Evolutionary conservation across 1,140 invertebrate species (phyloP).

Genomic region (Glossosoma conforme): DNA sequence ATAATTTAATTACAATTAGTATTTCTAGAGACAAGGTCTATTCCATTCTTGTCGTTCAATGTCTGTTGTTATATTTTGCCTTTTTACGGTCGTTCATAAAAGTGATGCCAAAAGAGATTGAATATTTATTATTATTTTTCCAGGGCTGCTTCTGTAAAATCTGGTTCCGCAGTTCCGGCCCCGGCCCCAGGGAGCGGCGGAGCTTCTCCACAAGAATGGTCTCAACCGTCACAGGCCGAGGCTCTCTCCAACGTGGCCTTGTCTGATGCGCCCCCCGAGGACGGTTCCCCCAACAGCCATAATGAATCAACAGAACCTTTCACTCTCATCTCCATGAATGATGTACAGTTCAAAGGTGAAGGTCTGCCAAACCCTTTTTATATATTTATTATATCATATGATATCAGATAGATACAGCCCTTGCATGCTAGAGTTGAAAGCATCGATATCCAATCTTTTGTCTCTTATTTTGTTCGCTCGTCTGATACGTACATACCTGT

Average conservation of each 20-base stretch:
- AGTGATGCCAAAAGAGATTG: neutral
- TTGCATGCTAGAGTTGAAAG: too few species aligned
- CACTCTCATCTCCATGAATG: conserved; percentile 24
- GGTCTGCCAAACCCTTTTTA: too few species aligned
- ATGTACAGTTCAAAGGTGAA: conserved; percentile 26
- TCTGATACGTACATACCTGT: too few species aligned
- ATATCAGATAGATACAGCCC: neutral
- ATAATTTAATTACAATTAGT: too few species aligned
- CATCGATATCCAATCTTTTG: too few species aligned
- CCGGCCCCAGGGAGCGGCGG: conserved; percentile 12
- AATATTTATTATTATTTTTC: conserved; percentile 2
- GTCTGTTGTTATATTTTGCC: too few species aligned
- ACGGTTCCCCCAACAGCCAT: conserved; percentile 9
- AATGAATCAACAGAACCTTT: conserved; percentile 12
- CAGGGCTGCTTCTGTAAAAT: conserved; percentile 29
- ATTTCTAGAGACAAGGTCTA: too few species aligned
- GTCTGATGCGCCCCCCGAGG: conserved; percentile 20
- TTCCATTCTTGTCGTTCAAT: too few species aligned
- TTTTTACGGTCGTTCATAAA: too few species aligned
- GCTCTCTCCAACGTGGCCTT: conserved; percentile 23
- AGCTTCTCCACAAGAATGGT: conserved; percentile 24
- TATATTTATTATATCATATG: neutral
- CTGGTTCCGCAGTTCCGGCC: conserved; percentile 1
- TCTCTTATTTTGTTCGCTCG: too few species aligned
- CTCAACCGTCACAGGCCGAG: conserved; percentile 26